phyloP scores from a whole-genome alignment of 2,797 vertebrate species.

The Acanthurus tractus region DNA sequence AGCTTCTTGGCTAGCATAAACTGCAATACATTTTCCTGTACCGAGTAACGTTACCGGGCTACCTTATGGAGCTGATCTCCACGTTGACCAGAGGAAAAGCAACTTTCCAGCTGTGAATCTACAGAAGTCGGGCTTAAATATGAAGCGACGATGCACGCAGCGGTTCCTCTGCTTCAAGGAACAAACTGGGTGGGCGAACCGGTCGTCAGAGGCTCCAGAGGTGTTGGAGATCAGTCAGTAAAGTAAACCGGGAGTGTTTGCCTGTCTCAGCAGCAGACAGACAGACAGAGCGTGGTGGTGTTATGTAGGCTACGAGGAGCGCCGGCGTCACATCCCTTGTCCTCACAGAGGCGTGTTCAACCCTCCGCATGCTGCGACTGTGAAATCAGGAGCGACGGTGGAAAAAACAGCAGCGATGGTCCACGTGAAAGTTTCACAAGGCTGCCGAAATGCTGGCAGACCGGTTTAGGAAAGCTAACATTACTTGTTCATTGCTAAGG shows the following conservation, averaged over 20 bases:
- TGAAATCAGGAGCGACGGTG: background rate
- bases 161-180: constrained; percentile 32
- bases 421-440: background rate
- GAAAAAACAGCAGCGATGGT: background rate
- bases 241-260: constrained; percentile 39
- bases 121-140: background rate
- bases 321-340: constrained; percentile 72
- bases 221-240: constrained; percentile 8
- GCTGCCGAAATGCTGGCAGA: background rate
- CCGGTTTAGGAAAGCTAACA: background rate
- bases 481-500: too few species aligned
- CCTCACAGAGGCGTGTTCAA: constrained; percentile 60
- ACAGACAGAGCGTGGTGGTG: constrained; percentile 59
- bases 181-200: constrained; percentile 23
- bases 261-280: constrained; percentile 28
- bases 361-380: constrained; percentile 6
- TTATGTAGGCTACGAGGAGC: constrained; percentile 64
- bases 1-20: background rate
- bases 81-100: constrained; percentile 65
- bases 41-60: constrained; percentile 42
- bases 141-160: accelerated
- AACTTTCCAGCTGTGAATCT: constrained; percentile 67
- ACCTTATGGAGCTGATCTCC: constrained; percentile 58
- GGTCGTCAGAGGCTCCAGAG: constrained; percentile 23
- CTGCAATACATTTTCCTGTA: background rate